Conservation (phyloP, 2,797 vertebrate species). For the Ispidina picta region DNA sequence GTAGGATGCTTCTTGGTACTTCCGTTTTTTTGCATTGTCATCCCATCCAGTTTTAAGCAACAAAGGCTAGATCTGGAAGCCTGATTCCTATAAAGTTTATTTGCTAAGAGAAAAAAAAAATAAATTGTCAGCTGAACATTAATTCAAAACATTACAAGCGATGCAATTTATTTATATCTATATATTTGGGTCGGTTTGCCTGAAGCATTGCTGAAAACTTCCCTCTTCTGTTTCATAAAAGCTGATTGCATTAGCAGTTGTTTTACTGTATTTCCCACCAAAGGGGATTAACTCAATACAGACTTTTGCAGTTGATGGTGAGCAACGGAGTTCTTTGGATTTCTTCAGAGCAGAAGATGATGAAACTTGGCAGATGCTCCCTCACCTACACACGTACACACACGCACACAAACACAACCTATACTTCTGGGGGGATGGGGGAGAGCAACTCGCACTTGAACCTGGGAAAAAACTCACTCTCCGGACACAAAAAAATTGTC, state of each 20-base stretch:
- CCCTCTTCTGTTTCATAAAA: not conserved
- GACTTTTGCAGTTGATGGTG: not conserved
- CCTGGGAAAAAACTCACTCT: not conserved
- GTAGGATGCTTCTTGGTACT: conserved; percentile 8
- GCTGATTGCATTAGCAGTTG: not conserved
- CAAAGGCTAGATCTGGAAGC: not conserved
- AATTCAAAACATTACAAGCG: conserved; percentile 1
- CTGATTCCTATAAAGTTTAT: conserved; percentile 36
- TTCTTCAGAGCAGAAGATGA: not conserved
- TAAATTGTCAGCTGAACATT: not conserved
- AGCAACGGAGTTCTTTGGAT: not conserved
- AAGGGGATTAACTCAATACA: not conserved
- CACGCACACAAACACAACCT: not conserved
- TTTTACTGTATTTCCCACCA: not conserved
- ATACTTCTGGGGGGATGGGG: too few species aligned
- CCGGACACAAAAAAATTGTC: not conserved
- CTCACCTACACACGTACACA: not conserved
- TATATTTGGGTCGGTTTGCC: not conserved
- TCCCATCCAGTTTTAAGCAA: conserved; percentile 49
- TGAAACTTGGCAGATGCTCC: not conserved
- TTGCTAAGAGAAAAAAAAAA: not conserved
- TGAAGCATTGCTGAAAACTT: conserved; percentile 30
- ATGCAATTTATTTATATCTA: not conserved
- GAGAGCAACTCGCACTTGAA: not conserved
- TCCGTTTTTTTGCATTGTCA: conserved; percentile 3